Conservation (phyloP, 1,140 invertebrate species). For the Schlechtendalia chinensis region DNA sequence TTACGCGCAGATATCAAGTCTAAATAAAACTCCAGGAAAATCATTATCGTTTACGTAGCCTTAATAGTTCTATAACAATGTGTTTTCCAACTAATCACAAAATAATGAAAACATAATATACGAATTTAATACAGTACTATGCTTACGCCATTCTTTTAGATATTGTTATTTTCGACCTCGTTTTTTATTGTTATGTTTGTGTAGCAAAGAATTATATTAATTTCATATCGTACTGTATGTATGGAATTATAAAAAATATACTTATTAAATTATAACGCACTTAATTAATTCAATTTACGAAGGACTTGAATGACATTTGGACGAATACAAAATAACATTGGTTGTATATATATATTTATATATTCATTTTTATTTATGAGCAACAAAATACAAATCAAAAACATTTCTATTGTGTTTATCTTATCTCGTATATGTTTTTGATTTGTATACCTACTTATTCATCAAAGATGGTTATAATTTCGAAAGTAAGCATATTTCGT, state of each 20-base stretch:
- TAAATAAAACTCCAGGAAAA: neutral
- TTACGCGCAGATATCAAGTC: neutral
- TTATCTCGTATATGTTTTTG: neutral
- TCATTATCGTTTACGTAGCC: neutral
- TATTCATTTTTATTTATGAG: neutral
- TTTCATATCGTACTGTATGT: neutral
- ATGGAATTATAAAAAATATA: conserved; percentile 18
- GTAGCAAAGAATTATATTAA: neutral
- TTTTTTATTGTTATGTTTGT: conserved; percentile 25
- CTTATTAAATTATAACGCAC: neutral
- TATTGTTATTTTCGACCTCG: neutral
- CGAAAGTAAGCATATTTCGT: neutral
- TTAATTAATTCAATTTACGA: conserved; percentile 4
- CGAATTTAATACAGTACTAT: neutral
- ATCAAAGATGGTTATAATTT: neutral
- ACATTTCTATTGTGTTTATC: neutral
- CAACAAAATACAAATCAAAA: neutral
- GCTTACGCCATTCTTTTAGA: neutral
- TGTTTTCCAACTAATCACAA: neutral
- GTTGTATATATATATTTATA: too few species aligned
- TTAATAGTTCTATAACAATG: neutral
- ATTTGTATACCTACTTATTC: neutral
- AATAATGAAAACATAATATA: neutral
- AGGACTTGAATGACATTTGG: neutral
- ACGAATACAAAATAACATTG: neutral